Base-by-base conservation (phyloP, 2,888 invertebrate genomes). In the Drosophila flavopinicola region DNA sequence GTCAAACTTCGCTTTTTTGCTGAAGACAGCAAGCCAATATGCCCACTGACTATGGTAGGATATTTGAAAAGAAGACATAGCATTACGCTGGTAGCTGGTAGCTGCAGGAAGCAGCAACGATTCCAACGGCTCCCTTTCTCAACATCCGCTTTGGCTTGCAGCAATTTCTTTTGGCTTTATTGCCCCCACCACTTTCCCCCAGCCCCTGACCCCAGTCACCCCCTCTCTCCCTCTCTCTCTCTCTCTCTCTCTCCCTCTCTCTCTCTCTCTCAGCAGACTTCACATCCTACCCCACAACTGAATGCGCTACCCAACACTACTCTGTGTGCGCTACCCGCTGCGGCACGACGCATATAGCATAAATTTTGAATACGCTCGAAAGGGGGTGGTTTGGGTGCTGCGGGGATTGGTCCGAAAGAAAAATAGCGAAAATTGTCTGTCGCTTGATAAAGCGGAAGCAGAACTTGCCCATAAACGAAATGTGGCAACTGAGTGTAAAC, bases 401-500 rank as follows among this genome's bases (percentile, higher is more conserved):
- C 2, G 41, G 35, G 33, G 39, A 39, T 47, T 39, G 47, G 73
- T 64, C 63, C 56, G 42, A 52, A 74, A 70, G 59, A 76, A 85
- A 78, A 80, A 85, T 75, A 75, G 83, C 84, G 84, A 85, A 85
- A 83, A 85, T 80, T 83, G 83, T 85, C 84, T 85, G 83, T 78
- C 84, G 84, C 85, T 83, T 83, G 85, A 83, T 83, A 82, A 85
- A 82, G 78, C 80, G 80, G 80, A 82, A 85, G 83, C 86, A 85
- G 78, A 84, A 85, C 83, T 84, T 85, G 83, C 78, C 86, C 84
- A 84, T 84, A 84, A 84, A 84, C 83, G 83, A 84, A 84, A 85
- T 84, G 83, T 84, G 84, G 86, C 84, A 84, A 86, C 87, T 86
- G 84, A 77, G 79, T 85, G 80, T 77, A 86, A 87, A 87, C 82